Conservation (phyloP, 2,888 invertebrate species). For the Plebejus melissa region DNA sequence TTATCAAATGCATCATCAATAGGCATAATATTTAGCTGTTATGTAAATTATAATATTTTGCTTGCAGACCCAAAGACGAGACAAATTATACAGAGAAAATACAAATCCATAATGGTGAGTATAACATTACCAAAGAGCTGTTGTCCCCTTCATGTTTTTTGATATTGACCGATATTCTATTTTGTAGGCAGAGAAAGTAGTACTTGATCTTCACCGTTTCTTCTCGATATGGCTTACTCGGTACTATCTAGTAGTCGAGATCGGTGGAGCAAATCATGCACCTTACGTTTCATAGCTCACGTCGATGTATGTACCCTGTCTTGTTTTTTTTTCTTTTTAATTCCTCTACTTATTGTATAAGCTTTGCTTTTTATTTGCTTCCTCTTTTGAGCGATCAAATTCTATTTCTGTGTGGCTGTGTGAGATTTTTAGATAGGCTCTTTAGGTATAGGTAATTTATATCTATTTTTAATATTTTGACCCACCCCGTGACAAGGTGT, state of each 20-base stretch:
- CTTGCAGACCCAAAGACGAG: slow-evolving; percentile 96
- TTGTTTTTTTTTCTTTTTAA: slow-evolving; percentile 51
- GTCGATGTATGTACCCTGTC: slow-evolving; percentile 64
- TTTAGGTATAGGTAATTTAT: neutral
- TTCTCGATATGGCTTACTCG: slow-evolving; percentile 85
- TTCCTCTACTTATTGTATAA: slow-evolving; percentile 31
- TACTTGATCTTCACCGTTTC: slow-evolving; percentile 87
- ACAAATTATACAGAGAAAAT: slow-evolving; percentile 97
- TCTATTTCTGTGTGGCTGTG: neutral
- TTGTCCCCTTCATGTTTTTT: slow-evolving; percentile 42
- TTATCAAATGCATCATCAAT: too few species aligned
- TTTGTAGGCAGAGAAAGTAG: slow-evolving; percentile 87
- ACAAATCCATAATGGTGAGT: slow-evolving; percentile 98
- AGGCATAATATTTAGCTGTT: too few species aligned
- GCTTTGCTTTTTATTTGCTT: slow-evolving; percentile 36
- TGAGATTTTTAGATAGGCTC: neutral
- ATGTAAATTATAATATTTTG: neutral
- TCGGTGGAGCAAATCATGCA: slow-evolving; percentile 60
- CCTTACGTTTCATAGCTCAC: slow-evolving; percentile 64
- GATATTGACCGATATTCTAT: slow-evolving; percentile 58
- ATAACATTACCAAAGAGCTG: slow-evolving; percentile 23
- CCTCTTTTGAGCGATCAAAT: neutral
- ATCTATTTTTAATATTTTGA: neutral
- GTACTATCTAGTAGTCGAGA: slow-evolving; percentile 60
- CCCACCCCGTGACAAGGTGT: neutral